Evolutionary conservation across 2,797 vertebrate genomes (phyloP).

Genomic region (Ammospiza maritima): DNA sequence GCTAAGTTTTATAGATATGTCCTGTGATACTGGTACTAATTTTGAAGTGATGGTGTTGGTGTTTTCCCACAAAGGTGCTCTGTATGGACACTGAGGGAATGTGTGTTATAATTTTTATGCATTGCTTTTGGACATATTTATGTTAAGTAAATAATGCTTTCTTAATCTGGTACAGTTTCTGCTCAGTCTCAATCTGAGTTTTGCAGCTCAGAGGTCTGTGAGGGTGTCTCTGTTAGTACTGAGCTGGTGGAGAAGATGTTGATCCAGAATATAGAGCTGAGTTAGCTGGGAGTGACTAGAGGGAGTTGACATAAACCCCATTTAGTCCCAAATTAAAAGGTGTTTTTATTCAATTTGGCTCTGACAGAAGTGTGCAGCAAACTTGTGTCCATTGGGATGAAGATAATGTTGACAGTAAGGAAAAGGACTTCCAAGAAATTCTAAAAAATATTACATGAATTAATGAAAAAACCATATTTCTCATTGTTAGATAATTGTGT

Average conservation of each 20-base stretch:
- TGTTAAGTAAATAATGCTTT: slow-evolving; percentile 58
- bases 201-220: slow-evolving; percentile 21
- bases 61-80: neutral
- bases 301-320: neutral
- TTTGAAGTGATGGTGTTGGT: slow-evolving; percentile 46
- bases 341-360: neutral
- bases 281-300: neutral
- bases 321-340: neutral
- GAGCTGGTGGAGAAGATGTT: neutral
- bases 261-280: neutral
- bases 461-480: neutral
- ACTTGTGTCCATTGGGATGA: neutral
- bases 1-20: neutral
- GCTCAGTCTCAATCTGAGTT: neutral
- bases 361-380: neutral
- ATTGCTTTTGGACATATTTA: slow-evolving; percentile 57
- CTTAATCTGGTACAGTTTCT: neutral
- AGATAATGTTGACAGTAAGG: neutral
- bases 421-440: neutral
- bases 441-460: neutral
- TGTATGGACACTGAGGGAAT: slow-evolving; percentile 21
- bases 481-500: neutral
- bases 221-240: neutral
- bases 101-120: slow-evolving; percentile 33
- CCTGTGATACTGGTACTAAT: neutral